These are phyloP conservation scores for Oxyura jamaicensis DNA, from an alignment of 2,113 vertebrate species.

Conservation along the genomic window DNA sequence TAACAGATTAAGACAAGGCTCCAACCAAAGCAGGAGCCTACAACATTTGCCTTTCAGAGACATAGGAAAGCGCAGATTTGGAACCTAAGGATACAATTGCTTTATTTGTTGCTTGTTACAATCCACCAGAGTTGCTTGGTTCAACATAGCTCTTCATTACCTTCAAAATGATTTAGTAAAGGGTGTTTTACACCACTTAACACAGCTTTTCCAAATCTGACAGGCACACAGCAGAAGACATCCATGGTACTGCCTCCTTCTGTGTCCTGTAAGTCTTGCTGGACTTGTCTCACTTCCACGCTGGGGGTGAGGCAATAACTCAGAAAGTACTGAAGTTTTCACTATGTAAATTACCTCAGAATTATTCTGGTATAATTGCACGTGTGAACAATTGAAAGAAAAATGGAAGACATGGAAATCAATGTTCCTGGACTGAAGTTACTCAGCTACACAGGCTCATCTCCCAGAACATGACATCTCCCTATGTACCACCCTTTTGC, in stretches of 20 bases:
- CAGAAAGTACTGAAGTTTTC: background rate
- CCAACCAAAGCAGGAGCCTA: background rate
- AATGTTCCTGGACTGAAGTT: background rate
- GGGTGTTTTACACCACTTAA: background rate
- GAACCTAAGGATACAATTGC: background rate
- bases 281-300: background rate
- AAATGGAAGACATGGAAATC: background rate
- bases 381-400: background rate
- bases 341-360: background rate
- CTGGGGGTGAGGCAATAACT: background rate
- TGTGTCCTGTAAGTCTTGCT: background rate
- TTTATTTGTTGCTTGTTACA: background rate
- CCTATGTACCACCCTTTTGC: background rate
- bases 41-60: background rate
- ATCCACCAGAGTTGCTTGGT: background rate
- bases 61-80: background rate
- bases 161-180: background rate
- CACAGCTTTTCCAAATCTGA: background rate
- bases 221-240: background rate
- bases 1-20: background rate
- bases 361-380: background rate
- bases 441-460: background rate
- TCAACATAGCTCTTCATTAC: background rate
- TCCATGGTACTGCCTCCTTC: background rate
- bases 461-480: background rate